Evolutionary conservation across 1,140 invertebrate species (phyloP), one percentile per base, ranked within the genome.

Genomic region (Trichonephila inaurata): DNA sequence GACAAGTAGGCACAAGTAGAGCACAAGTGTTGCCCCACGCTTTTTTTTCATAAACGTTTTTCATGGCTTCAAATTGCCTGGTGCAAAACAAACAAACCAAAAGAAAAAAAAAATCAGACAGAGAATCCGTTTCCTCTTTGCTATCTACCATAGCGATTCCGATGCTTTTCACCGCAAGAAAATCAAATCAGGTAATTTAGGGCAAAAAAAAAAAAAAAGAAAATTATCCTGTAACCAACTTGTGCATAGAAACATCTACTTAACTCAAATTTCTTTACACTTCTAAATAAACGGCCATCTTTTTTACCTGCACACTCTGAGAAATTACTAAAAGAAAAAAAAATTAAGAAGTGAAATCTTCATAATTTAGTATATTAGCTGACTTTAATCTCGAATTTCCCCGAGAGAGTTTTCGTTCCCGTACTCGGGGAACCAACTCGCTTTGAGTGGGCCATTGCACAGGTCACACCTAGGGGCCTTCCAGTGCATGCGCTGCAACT

Each of bases 11-110:
- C 92, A 93, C 92, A 51, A 8, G 88, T 94, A 94, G 93, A 94
- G 88, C 93, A 94, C 93, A 90, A 60, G 93, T 94, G 77, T 94
- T 94, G 93, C 88, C 87, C 88, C 93, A 94, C 88, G 93, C 87
- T n/a, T 85, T 87, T 91, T 72, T 64, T 92, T 92, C 91, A 92
- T 92, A 92, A 62, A 92, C 83, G 40, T 92, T 91, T 91, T 91
- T 83, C 91, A 92, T 92, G 91, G 91, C 91, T 92, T 86, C 82
- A 69, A 92, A 89, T 66, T 87, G 66, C 91, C 83, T 40, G 91
- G 91, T 92, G 91, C 81, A 91, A 91, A 64, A 91, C 81, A 85
- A 85, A 60, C 21, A 85, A 85, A 81, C 16, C 24, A 81, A n/a
- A 33, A 24, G 40, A 33, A 81, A 14, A 85, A 14, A 85, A 77